A percentile compares a stretch with the other conserved stretches of the same genome.
Evolutionary conservation across 2,113 vertebrate species (phyloP).

Genomic region (Hippopotamus amphibius): DNA sequence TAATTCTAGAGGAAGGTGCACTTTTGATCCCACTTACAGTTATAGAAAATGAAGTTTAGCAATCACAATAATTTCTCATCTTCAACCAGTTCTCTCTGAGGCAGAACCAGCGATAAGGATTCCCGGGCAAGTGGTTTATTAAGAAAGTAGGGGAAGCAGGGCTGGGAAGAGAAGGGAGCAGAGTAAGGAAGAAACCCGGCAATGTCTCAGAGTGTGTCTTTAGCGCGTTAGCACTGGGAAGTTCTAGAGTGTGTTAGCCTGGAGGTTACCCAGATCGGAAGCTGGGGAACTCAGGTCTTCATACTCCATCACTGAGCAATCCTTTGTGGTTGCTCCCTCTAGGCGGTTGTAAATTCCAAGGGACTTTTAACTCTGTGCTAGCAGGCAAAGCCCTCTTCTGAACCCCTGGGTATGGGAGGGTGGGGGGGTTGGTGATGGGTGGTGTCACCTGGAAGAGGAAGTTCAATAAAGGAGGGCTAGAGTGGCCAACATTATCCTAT

Average conservation of each 20-base stretch:
- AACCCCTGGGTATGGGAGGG: neutral
- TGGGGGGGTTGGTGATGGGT: neutral
- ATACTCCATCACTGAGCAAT: neutral
- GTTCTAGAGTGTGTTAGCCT: neutral
- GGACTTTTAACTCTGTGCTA: neutral
- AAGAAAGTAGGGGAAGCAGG: neutral
- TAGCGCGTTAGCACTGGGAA: neutral
- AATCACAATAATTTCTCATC: neutral
- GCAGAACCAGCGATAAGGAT: neutral
- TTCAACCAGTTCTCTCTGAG: neutral
- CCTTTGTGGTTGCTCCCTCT: neutral
- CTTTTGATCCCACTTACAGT: neutral
- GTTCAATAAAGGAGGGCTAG: neutral
- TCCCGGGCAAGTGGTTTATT: neutral
- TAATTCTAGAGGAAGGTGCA: neutral
- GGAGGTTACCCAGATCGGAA: neutral
- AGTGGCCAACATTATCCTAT: rapidly evolving
- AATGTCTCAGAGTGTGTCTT: neutral
- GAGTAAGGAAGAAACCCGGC: neutral
- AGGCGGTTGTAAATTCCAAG: neutral
- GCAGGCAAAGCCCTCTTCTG: neutral
- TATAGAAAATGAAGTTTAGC: neutral
- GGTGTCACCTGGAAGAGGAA: neutral
- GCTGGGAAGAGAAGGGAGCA: neutral
- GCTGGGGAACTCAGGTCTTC: neutral